Percentiles rank a stretch among this genome's conserved stretches.
phyloP scores from a whole-genome alignment of 2,113 vertebrate species.

The Pristiophorus japonicus region DNA sequence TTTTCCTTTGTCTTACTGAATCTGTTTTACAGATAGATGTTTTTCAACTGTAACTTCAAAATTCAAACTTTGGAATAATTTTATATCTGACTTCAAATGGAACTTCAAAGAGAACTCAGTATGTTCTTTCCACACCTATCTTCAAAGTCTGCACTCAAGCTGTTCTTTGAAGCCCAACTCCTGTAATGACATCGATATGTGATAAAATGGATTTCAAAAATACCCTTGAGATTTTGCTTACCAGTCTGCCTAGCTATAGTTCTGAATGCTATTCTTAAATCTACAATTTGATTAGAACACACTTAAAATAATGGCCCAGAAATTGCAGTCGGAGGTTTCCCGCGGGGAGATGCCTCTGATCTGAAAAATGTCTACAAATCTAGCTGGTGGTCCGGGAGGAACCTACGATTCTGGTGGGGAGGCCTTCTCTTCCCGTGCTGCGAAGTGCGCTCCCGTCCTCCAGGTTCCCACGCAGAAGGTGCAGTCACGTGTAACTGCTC shows the following conservation, averaged over 20 bases:
- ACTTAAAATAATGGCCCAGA: too few relatives aligned
- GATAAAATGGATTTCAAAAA: not conserved
- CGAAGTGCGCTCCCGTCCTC: too few relatives aligned
- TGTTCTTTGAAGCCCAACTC: not conserved
- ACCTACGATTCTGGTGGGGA: too few relatives aligned
- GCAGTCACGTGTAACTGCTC: too few relatives aligned
- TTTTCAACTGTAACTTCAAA: not conserved
- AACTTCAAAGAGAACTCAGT: not conserved
- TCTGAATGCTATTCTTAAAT: not conserved
- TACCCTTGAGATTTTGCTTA: not conserved
- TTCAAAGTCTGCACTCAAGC: not conserved
- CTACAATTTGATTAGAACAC: not conserved
- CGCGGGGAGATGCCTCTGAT: too few relatives aligned
- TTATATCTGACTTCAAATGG: not conserved
- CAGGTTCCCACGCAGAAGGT: too few relatives aligned
- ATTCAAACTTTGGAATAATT: not conserved
- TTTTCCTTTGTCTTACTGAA: not conserved
- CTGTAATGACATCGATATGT: not conserved
- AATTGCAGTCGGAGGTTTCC: too few relatives aligned
- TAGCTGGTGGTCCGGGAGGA: too few relatives aligned
- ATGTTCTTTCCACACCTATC: not conserved
- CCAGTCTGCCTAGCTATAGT: not conserved
- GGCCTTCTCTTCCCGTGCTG: too few relatives aligned
- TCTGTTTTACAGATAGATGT: not conserved
- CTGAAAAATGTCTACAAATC: too few relatives aligned